Percentiles rank a stretch among this genome's conserved stretches.
Conservation (phyloP, 1,140 invertebrate species). For the Bombus huntii region DNA sequence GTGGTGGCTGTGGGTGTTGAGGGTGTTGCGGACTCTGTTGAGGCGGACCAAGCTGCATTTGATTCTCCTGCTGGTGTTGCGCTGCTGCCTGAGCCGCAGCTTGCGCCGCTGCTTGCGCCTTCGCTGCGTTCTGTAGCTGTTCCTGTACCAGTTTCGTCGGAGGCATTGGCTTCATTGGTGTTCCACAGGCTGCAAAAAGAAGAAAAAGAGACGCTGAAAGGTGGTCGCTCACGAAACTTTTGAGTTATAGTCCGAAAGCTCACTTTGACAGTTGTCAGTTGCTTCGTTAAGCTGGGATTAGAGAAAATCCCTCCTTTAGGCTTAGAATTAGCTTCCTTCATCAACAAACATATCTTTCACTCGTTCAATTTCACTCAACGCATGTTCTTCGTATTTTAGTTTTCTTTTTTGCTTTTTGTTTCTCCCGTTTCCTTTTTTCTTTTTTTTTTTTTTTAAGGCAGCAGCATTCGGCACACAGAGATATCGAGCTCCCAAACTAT, state of each 20-base stretch:
- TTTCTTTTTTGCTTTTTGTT: no score
- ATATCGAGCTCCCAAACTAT: slow-evolving; percentile 76
- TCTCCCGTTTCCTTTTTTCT: not conserved
- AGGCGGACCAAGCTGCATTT: slow-evolving; percentile 80
- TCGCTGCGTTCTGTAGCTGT: slow-evolving; percentile 83
- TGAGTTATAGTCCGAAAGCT: slow-evolving; percentile 76
- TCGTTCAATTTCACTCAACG: not conserved
- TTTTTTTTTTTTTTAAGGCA: not conserved
- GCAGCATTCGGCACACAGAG: slow-evolving; percentile 40
- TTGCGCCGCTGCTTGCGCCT: slow-evolving; percentile 79
- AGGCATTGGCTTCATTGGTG: slow-evolving; percentile 89
- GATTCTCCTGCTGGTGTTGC: slow-evolving; percentile 80
- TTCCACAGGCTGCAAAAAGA: slow-evolving; percentile 85
- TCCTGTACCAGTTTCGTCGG: slow-evolving; percentile 89
- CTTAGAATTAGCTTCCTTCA: no score
- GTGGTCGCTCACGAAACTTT: not conserved
- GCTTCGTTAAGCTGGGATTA: slow-evolving; percentile 4
- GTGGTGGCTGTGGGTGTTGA: slow-evolving; percentile 75
- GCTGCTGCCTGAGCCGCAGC: slow-evolving; percentile 76
- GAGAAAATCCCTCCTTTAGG: no score
- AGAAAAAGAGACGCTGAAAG: slow-evolving; percentile 43
- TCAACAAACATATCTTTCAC: not conserved
- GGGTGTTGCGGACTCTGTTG: slow-evolving; percentile 77
- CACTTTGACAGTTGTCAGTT: slow-evolving; percentile 46
- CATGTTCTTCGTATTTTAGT: not conserved